Conservation (phyloP, 2,888 invertebrate genomes). For the Notocelia uddmanniana region DNA sequence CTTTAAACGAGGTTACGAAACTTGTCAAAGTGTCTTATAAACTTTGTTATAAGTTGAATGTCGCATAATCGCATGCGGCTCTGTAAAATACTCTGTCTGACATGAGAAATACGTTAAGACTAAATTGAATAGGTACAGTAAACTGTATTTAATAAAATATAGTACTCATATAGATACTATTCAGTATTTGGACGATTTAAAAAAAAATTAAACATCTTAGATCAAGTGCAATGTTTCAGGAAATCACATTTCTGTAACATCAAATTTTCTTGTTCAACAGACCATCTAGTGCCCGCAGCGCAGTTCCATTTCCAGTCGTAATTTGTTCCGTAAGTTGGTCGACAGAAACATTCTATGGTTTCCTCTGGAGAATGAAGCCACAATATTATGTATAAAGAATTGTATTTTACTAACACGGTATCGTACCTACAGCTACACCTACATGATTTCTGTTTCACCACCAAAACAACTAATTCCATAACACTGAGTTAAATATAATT, state of each 20-base stretch:
- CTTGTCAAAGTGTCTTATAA: constrained; percentile 25
- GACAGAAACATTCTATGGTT: constrained; percentile 1
- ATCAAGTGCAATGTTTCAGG: too few relatives aligned
- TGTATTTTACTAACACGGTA: background rate
- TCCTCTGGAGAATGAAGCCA: background rate
- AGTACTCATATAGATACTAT: too few relatives aligned
- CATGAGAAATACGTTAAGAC: background rate
- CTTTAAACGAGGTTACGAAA: constrained; percentile 35
- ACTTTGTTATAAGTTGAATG: constrained; percentile 21
- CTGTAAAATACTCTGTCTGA: constrained; percentile 10
- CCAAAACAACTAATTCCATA: too few relatives aligned
- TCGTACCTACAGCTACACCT: too few relatives aligned
- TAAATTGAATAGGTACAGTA: too few relatives aligned
- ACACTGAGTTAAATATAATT: too few relatives aligned
- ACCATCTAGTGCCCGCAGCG: too few relatives aligned
- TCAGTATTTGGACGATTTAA: too few relatives aligned
- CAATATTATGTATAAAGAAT: constrained; percentile 3
- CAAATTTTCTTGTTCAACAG: background rate
- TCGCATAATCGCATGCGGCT: constrained; percentile 9
- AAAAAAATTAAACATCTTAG: too few relatives aligned
- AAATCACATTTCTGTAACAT: too few relatives aligned
- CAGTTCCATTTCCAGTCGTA: constrained; percentile 14
- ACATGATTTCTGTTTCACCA: too few relatives aligned
- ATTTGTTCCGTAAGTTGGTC: constrained; percentile 27
- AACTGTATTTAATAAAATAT: too few relatives aligned